phyloP scores from a whole-genome alignment of 2,113 vertebrate species.

The human (Homo sapiens) region GRCh38 chr14:33161001-33161500 shows the following conservation, averaged over 20 bases:
- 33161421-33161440: background rate
- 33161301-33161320: background rate
- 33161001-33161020: background rate
- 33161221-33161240: background rate
- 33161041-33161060: background rate
- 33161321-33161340: background rate
- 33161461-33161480: background rate
- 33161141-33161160: background rate
- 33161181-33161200: background rate
- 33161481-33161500: background rate
- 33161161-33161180: background rate
- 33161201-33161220: background rate
- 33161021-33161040: background rate
- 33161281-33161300: background rate
- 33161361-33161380: background rate
- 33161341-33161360: background rate
- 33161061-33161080: background rate
- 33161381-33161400: background rate
- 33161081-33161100: background rate
- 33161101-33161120: background rate
- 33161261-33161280: background rate
- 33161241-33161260: background rate
- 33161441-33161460: background rate
- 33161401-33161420: background rate
- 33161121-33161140: background rate